These are phyloP conservation scores for Cyrtodaria siliqua DNA, from an alignment of 2,888 invertebrate species.

Conservation along the genomic window DNA sequence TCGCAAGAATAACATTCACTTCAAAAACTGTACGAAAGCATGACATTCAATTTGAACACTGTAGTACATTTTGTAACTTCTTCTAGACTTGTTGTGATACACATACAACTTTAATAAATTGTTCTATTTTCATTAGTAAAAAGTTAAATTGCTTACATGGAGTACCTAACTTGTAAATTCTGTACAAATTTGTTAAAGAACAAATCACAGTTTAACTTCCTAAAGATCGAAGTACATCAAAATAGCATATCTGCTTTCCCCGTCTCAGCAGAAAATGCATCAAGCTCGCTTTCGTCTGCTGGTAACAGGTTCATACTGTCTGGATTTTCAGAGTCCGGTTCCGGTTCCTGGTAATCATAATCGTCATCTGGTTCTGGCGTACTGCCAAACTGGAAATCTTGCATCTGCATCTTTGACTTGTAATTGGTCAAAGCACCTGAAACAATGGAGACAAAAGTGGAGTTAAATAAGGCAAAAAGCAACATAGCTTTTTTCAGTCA, in stretches of 20 bases:
- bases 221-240: constrained; percentile 43
- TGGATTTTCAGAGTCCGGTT: constrained; percentile 39
- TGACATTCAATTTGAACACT: no score
- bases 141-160: no score
- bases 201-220: no score
- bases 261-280: constrained; percentile 73
- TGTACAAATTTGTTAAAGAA: no score
- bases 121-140: no score
- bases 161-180: no score
- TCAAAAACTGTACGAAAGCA: no score
- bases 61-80: no score
- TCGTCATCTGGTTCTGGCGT: constrained; percentile 61
- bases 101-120: no score
- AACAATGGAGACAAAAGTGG: neutral
- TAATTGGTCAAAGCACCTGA: constrained; percentile 67
- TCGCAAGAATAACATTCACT: no score
- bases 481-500: neutral
- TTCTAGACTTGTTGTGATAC: no score
- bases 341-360: constrained; percentile 36
- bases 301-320: constrained; percentile 67
- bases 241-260: constrained; percentile 77
- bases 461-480: neutral
- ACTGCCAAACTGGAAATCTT: constrained; percentile 77
- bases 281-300: constrained; percentile 71
- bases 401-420: constrained; percentile 73